Base-by-base conservation (phyloP, 2,797 vertebrate species). In the Mus caroli region DNA sequence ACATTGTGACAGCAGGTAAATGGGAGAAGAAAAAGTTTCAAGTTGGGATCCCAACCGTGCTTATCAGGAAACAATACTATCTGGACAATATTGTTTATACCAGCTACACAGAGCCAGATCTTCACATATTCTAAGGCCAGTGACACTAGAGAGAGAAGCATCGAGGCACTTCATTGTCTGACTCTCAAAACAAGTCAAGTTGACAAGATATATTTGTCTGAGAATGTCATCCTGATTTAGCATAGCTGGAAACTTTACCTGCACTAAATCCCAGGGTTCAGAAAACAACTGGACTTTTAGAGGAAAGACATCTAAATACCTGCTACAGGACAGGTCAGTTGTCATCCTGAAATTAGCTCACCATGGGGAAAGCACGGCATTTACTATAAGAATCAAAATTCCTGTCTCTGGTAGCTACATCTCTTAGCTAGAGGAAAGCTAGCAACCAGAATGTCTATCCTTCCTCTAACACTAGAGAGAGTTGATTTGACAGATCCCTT, bases 401-500 rank as follows among this genome's bases (percentile, higher is more conserved):
- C 13, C 2, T 3, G 15, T 28, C 15, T 75, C 76, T 80, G 43
- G 9, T 62, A 40, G 14, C 24, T 40, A 0, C 3, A 7, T 88
- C 64, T 37, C 8, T 56, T 26, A n/a, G 13, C 31, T 82, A 89
- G 43, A 86, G 56, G n/a, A 95, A 88, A 93, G 40, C 34, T 93
- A 84, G 37, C 34, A 80, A 60, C 3, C 62, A 37, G 64, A 80
- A 76, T 60, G 52, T 24, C 89, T 83, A 31, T 71, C 78, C 95
- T 93, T 34, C 20, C 37, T 54, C 78, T 88, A 76, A 94, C 31
- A 69, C n/a, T 78, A 90, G 60, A 78, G 31, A 94, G 28, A 77
- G 22, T 88, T 46, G 85, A 73, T 58, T 79, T 90, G 92, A 93
- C 85, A 93, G 92, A 89, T 79, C 14, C 22, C 56, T 82, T 93